A percentile compares a stretch with the other conserved stretches of the same genome.
Conservation (phyloP, 2,888 invertebrate species). For the Chloroclysta siterata region DNA sequence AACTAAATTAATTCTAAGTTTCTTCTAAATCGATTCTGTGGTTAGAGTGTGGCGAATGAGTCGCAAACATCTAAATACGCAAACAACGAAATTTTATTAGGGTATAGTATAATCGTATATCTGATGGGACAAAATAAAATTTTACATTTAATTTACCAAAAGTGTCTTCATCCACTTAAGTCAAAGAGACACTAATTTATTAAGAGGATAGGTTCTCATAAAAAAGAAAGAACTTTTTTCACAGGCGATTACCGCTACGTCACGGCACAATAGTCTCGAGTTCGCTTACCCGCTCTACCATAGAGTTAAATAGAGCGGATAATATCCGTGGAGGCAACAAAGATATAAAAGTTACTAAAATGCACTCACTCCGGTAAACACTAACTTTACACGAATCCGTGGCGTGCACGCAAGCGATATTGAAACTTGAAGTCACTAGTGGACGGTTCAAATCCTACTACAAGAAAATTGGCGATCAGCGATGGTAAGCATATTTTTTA, state of each 20-base stretch:
- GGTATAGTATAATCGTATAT: too few species aligned
- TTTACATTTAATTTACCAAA: constrained; percentile 20
- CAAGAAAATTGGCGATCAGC: neutral
- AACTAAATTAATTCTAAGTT: too few species aligned
- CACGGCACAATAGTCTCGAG: constrained; percentile 41
- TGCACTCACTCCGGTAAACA: constrained; percentile 11
- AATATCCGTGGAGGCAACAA: constrained; percentile 49
- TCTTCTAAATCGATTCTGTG: too few species aligned
- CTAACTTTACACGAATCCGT: neutral
- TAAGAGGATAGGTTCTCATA: constrained; percentile 29
- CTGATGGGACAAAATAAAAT: neutral
- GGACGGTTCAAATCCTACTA: too few species aligned
- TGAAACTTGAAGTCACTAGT: neutral
- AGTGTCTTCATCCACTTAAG: constrained; percentile 21
- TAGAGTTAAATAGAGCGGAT: constrained; percentile 68
- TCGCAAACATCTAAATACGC: too few species aligned
- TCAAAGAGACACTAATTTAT: constrained; percentile 25
- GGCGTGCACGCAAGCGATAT: neutral
- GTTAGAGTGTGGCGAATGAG: too few species aligned
- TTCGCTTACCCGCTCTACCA: constrained; percentile 41
- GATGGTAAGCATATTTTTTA: neutral
- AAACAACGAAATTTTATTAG: too few species aligned
- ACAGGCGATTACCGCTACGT: constrained; percentile 45
- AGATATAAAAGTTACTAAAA: constrained; percentile 19
- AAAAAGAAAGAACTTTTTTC: constrained; percentile 33